Conservation (phyloP, 2,113 vertebrate species). For the Sus scrofa region T2T-Sscrofa CM000826.6:23542501-23543000, state of each 20-base stretch:
- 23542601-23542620: conserved; percentile 20
- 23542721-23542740: conserved; percentile 51
- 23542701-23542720: conserved; percentile 60
- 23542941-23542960: not conserved
- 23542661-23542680: conserved; percentile 45
- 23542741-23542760: conserved; percentile 49
- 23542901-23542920: not conserved
- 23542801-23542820: conserved; percentile 72
- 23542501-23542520: not conserved
- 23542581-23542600: conserved; percentile 35
- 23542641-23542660: conserved; percentile 65
- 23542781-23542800: not conserved
- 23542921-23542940: not conserved
- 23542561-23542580: conserved; percentile 52
- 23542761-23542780: not conserved
- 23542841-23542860: conserved; percentile 32
- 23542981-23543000: not conserved
- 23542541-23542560: conserved; percentile 62
- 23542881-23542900: conserved; percentile 35
- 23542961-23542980: not conserved
- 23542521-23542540: conserved; percentile 47
- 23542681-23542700: conserved; percentile 68
- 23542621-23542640: conserved; percentile 72
- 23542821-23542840: conserved; percentile 52
- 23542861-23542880: conserved; percentile 50